These are phyloP conservation scores for Silurus lanzhouensis DNA, from an alignment of 2,797 vertebrate species.

Conservation along the genomic window DNA sequence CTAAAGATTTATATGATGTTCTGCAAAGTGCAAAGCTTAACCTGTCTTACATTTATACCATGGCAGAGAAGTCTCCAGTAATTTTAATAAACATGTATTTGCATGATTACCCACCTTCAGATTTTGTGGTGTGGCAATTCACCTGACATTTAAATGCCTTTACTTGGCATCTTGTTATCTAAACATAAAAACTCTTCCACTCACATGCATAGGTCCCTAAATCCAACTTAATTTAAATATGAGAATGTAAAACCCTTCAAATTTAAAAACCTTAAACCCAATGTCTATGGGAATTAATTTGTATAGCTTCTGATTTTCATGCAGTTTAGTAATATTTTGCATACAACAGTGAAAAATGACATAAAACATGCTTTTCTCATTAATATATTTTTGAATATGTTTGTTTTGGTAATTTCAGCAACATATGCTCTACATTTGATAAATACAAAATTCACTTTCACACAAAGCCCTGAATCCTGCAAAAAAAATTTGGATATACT, in stretches of 20 bases:
- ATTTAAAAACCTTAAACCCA: background rate
- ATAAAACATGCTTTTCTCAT: background rate
- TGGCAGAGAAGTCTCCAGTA: background rate
- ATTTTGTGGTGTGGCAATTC: conserved; percentile 44
- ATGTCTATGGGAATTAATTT: background rate
- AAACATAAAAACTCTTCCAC: background rate
- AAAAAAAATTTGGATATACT: conserved; percentile 24
- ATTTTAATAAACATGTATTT: conserved; percentile 25
- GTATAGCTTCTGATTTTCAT: background rate
- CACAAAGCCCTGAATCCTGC: background rate
- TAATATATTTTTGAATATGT: background rate
- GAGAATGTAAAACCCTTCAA: background rate
- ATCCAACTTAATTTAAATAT: background rate
- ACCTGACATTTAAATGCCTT: conserved; percentile 14
- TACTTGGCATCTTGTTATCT: background rate
- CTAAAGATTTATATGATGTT: background rate
- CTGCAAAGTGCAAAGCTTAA: background rate
- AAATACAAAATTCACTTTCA: background rate
- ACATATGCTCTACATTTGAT: background rate
- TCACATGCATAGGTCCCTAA: background rate
- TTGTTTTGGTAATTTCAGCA: background rate
- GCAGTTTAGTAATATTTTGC: background rate
- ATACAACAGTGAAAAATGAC: background rate
- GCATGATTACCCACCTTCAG: conserved; percentile 15
- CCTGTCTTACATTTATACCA: conserved; percentile 19